Evolutionary conservation across 2,888 invertebrate genomes (phyloP).

Genomic region (Caenorhabditis imperialis): DNA sequence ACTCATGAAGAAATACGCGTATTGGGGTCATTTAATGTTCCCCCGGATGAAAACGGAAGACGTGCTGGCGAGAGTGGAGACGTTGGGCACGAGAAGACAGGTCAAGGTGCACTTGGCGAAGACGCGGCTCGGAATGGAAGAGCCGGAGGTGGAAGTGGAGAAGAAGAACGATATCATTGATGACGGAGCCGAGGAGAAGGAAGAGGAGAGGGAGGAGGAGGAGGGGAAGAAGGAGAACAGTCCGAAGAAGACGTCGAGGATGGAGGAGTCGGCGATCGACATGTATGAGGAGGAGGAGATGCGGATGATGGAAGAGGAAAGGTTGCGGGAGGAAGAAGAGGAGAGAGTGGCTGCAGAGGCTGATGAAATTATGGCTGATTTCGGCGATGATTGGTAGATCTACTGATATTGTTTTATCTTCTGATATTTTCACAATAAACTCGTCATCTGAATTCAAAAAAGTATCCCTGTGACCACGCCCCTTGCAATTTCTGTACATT

Average conservation of each 20-base stretch:
- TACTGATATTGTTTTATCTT: not conserved
- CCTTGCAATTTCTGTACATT: not conserved
- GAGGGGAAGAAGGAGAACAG: not conserved
- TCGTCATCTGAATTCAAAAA: too few species aligned
- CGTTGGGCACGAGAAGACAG: conserved; percentile 54
- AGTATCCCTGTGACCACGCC: too few species aligned
- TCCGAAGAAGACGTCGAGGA: not conserved
- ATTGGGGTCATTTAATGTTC: conserved; percentile 63
- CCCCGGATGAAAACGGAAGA: conserved; percentile 65
- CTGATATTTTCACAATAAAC: too few species aligned
- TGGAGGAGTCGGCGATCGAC: not conserved
- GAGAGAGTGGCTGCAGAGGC: conserved; percentile 33
- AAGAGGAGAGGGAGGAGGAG: conserved; percentile 8
- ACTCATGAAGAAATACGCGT: conserved; percentile 61
- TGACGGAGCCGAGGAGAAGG: conserved; percentile 37
- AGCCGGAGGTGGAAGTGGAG: conserved; percentile 10
- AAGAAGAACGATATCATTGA: conserved; percentile 26
- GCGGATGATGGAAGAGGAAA: conserved; percentile 38
- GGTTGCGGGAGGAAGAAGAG: conserved; percentile 25
- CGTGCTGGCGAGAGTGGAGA: conserved; percentile 58
- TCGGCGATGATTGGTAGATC: conserved; percentile 46
- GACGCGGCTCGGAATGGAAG: conserved; percentile 15
- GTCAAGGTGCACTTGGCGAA: conserved; percentile 45
- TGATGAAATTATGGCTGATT: conserved; percentile 55
- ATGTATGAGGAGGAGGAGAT: conserved; percentile 21